Evolutionary conservation across 2,113 vertebrate genomes (phyloP).

Genomic region (Mobula hypostoma): DNA sequence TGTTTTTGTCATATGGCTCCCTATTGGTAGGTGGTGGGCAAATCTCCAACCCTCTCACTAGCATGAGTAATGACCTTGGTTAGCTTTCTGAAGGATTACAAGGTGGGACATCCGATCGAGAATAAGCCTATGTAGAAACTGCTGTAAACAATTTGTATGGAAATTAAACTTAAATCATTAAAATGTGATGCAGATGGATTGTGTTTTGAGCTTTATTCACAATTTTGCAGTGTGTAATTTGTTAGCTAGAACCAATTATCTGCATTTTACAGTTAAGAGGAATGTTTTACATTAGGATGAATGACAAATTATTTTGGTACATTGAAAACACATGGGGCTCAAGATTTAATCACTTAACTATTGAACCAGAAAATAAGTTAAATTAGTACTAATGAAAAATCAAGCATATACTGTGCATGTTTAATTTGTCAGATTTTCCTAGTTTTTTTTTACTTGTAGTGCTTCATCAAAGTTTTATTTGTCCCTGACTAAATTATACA

Average conservation of each 20-base stretch:
- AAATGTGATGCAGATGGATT: conserved; percentile 37
- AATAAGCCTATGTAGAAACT: conserved; percentile 17
- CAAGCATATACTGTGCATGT: conserved; percentile 1
- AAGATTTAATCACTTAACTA: conserved; percentile 32
- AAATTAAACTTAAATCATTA: conserved; percentile 37
- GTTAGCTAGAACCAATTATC: conserved; percentile 37
- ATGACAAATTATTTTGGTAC: conserved; percentile 38
- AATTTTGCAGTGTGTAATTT: conserved; percentile 35
- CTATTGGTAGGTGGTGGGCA: conserved; percentile 19
- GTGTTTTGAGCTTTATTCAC: conserved; percentile 11
- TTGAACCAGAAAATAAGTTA: conserved; percentile 36
- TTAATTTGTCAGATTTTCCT: background rate
- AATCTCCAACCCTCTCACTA: background rate
- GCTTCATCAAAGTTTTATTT: background rate
- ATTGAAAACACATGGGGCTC: conserved; percentile 35
- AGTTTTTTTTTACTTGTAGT: background rate
- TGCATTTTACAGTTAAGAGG: conserved; percentile 36
- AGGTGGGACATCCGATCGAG: conserved; percentile 32
- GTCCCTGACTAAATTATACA: background rate
- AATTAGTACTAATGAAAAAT: conserved; percentile 30
- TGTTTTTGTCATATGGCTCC: conserved; percentile 13
- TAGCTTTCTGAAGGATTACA: conserved; percentile 35
- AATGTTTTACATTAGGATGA: conserved; percentile 37
- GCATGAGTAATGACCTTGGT: conserved; percentile 13
- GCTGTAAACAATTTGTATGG: conserved; percentile 38